Evolutionary conservation across 53 echinoderm and acorn worm species (phyloP), one percentile per base, ranked within the genome.

Genomic region (Mesocentrotus franciscanus): DNA sequence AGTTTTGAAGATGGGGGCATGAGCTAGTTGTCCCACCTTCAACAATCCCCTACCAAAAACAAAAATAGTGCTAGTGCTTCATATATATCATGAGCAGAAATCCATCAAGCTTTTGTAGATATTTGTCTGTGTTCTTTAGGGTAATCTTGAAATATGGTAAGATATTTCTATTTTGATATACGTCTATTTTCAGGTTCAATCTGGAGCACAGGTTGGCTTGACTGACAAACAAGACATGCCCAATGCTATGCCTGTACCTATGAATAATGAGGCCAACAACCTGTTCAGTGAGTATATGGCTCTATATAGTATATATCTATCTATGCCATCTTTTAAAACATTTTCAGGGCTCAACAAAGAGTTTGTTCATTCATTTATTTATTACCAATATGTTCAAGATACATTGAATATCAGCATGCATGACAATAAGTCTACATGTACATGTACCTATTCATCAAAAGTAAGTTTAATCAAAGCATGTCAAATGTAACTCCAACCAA

Each of bases 201-300:
- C 39, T 17, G 94, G 94, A 20, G 13, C 84, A 16, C 33, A 16
- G 34, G 94, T 94, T 11, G 7, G 60, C 22, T 66, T 94, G 18
- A 59, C 68, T 16, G 29, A 35, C 62, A 94, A 94, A 59, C 62
- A 94, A 61, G 61, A 83, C 8, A 17, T 30, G 83, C 94, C 94
- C 64, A 94, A 94, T 24, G 1, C 60, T 34, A 39, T 18, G 84
- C 60, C 94, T 30, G 58, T 94, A 34, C 83, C 94, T 11, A 59
- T 83, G 60, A 61, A 94, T 60, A 61, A 84, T 22, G 94, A 17
- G 7, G 94, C 85, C 8, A 83, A 94, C 24, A 84, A 81, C 24
- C 39, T 94, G 16, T 94, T 94, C 94, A 81, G 94, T 94, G 36
- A 94, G 94, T 94, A 32, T 93, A 60, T 39, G 15, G 30, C 56